Evolutionary conservation across 2,797 vertebrate genomes (phyloP), one percentile per base, ranked within the genome.

Genomic region (Hippoglossus hippoglossus): DNA sequence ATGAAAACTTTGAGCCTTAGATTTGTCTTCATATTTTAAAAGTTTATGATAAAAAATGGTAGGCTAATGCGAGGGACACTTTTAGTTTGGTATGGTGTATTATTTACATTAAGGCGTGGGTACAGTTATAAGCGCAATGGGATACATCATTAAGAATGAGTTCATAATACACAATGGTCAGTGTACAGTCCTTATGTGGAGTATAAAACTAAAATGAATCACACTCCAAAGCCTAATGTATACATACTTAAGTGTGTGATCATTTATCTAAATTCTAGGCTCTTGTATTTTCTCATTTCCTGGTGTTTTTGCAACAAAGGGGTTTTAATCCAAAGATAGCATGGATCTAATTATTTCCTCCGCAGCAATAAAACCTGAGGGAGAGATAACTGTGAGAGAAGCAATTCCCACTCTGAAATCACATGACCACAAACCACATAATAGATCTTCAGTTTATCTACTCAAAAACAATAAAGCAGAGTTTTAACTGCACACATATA

Each of bases 391-490:
- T 50, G 31, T 49, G 26, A 67, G 44, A 61, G 53, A 63, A 68
- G 15, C 36, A 66, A 65, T 80, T 80, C 46, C 59, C 63, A 76
- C 51, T 34, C 22, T 64, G 39, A 74, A 82, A 80, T 71, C 73
- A 62, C 63, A 75, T 75, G 63, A 73, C 39, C 54, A 58, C 61
- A 81, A 84, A 76, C 60, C 67, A 80, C 65, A 86, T 68, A 52
- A 79, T 60, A 66, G 26, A 70, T 71, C 56, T 76, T 51, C 47
- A 76, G 39, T 80, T 73, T 68, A 80, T 75, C 75, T 64, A 8
- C 72, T 80, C 41, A 55, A 71, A 71, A 82, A 82, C 78, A 85
- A 85, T 82, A 77, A 84, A 82, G 34, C 59, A 59, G 16, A 18
- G 47, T 63, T 77, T 79, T 69, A 77, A 79, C 39, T 60, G 56